phyloP scores from a whole-genome alignment of 2,113 vertebrate species.

The Hylia prasina region DNA sequence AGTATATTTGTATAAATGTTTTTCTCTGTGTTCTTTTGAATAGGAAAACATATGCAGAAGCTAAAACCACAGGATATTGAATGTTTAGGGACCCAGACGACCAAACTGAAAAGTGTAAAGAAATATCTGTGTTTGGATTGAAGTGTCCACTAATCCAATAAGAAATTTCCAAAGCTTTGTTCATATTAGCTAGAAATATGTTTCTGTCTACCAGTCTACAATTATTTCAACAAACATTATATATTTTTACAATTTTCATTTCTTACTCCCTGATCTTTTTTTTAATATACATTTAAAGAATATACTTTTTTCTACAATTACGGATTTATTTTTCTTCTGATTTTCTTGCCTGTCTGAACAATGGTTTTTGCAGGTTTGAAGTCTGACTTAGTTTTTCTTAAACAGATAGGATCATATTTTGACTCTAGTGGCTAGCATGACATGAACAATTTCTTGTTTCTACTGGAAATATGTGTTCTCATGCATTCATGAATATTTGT shows the following conservation, averaged over 20 bases:
- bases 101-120: not conserved
- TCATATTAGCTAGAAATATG: not conserved
- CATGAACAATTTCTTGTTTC: not conserved
- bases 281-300: not conserved
- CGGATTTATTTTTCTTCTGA: not conserved
- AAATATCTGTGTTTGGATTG: not conserved
- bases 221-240: not conserved
- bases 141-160: not conserved
- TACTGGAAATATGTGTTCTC: not conserved
- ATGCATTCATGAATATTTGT: not conserved
- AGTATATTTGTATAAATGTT: not conserved
- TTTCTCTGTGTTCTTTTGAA: not conserved
- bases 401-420: not conserved
- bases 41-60: not conserved
- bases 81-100: not conserved
- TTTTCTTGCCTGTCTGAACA: not conserved
- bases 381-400: not conserved
- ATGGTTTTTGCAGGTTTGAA: not conserved
- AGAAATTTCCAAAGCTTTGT: not conserved
- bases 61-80: not conserved
- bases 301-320: not conserved
- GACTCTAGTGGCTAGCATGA: not conserved
- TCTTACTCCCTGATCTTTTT: rapidly evolving
- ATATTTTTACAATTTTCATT: not conserved
- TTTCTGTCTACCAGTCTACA: not conserved